Evolutionary conservation across 2,888 invertebrate genomes (phyloP).

Genomic region (Brachyopa scutellaris): DNA sequence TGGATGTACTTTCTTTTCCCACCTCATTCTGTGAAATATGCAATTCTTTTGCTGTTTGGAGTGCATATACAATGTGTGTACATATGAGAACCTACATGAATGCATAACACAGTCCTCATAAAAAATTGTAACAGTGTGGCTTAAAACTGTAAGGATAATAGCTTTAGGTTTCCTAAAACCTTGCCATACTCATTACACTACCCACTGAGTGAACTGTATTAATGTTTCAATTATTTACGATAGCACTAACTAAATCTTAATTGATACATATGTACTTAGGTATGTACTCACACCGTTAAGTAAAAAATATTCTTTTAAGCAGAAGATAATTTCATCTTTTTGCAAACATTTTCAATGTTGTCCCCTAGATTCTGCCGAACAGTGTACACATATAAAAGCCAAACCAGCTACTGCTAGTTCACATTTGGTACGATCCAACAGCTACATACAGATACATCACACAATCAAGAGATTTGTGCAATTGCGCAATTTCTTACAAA

Average conservation of each 20-base stretch:
- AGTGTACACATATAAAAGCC: constrained; percentile 12
- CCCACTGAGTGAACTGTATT: no score
- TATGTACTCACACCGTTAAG: no score
- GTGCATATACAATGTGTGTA: no score
- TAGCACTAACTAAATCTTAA: no score
- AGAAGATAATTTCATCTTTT: neutral
- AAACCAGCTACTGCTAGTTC: neutral
- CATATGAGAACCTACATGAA: neutral
- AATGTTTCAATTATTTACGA: no score
- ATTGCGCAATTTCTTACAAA: constrained; percentile 66
- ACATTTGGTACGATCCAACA: constrained; percentile 36
- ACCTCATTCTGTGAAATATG: neutral
- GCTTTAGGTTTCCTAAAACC: no score
- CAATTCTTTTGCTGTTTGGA: no score
- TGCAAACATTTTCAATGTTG: neutral
- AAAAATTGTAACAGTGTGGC: no score
- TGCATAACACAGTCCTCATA: no score
- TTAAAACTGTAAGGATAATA: no score
- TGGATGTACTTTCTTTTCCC: neutral
- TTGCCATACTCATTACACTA: no score
- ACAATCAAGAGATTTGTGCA: constrained; percentile 61
- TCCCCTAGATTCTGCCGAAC: neutral
- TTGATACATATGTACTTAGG: no score
- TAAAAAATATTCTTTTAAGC: neutral
- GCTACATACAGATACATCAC: constrained; percentile 29